These are phyloP conservation scores for Hoplodrina ambigua DNA, from an alignment of 2,888 invertebrate genomes.

Conservation along the genomic window DNA sequence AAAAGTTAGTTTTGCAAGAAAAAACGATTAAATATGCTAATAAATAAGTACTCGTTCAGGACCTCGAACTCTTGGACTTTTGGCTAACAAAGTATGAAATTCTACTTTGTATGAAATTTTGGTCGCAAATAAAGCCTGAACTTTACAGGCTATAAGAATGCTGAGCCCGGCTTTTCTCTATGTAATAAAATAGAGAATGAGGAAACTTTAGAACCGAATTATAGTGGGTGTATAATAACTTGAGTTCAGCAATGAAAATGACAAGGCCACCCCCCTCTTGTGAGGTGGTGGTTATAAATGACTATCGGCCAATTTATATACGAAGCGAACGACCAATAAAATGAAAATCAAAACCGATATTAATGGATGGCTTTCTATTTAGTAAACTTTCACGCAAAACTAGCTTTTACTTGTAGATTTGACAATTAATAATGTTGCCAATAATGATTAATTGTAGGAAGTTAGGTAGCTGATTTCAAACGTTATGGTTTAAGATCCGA, in stretches of 20 bases:
- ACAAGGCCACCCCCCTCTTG: conserved; percentile 4
- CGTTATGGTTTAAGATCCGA: background rate
- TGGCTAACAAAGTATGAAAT: conserved; percentile 33
- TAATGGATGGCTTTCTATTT: background rate
- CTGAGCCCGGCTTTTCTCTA: conserved; percentile 41
- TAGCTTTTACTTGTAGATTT: background rate
- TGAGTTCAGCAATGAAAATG: conserved; percentile 32
- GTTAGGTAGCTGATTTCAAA: background rate
- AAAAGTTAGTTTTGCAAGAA: background rate
- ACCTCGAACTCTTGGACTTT: conserved; percentile 2
- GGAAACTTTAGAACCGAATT: conserved; percentile 35
- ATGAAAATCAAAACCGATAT: background rate
- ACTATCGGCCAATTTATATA: conserved; percentile 29
- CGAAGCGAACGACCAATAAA: conserved; percentile 23
- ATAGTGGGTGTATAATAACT: conserved; percentile 29
- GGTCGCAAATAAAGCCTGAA: conserved; percentile 37
- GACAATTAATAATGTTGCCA: background rate
- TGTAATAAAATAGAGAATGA: conserved; percentile 46
- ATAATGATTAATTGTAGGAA: background rate
- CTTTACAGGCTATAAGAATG: conserved; percentile 46
- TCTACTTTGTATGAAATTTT: conserved; percentile 50
- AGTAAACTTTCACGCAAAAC: background rate
- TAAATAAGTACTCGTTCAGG: conserved; percentile 20
- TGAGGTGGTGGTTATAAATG: conserved; percentile 16
- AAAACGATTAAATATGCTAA: background rate